Base-by-base conservation (phyloP, 2,113 vertebrate genomes). In the Alligator sinensis region DNA sequence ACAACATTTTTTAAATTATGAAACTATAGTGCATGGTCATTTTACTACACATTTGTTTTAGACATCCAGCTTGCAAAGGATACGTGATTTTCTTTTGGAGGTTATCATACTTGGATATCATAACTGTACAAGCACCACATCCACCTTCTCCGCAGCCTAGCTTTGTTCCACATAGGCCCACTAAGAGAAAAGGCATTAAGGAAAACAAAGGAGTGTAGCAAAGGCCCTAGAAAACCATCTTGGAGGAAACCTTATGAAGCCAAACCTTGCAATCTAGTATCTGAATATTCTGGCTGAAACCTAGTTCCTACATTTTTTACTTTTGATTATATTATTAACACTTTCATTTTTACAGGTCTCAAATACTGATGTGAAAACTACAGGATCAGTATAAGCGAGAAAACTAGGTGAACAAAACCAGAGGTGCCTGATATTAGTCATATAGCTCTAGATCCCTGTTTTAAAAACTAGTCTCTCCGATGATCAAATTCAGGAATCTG, bases 121-220 rank as follows among this genome's bases (percentile, higher is more conserved):
- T 99, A 94, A 99, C 99, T 1, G 99, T 99, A 80, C 99, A 99
- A 63, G 99, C 98, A 9, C 99, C 99, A 86, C 99, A 99, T 85
- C 99, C 99, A 3, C 99, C 99, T 97, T 99, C 99, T 95, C 99
- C 99, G 93, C 99, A 99, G 84, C 99, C 99, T 75, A 99, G 98
- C 86, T 99, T 99, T 66, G 99, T 99, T 80, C 99, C 99, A 14
- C 98, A 98, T 14, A 99, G 95, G 38, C 98, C 98, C 98, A 99
- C 99, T 99, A 96, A 84, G 55, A 47, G 57, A 78, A 59, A 30
- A 30, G n/a, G 58, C 62, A 88, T 98, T 97, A 98, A 98, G 98
- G 98, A 98, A 91, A 90, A 95, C 34, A 16, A 0, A 76, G 14
- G 21, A 78, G 18, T 2, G 5, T 54, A 72, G 66, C 80, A 80